phyloP scores from a whole-genome alignment of 2,113 vertebrate species.

The Cyanoderma ruficeps region DNA sequence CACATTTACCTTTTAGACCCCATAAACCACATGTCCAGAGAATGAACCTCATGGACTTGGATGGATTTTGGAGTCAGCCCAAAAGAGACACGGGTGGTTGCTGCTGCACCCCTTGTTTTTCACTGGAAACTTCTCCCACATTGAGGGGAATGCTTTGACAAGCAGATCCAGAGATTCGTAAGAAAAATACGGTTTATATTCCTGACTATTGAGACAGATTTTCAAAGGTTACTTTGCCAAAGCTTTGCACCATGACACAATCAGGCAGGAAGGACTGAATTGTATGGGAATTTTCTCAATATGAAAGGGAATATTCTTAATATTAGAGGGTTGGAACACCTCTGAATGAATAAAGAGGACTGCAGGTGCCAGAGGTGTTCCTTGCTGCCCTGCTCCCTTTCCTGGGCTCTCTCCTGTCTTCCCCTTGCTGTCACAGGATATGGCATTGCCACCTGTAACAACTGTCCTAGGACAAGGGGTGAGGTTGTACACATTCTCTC shows the following conservation, averaged over 20 bases:
- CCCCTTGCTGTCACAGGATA: background rate
- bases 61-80: background rate
- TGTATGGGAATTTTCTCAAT: background rate
- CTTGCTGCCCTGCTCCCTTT: background rate
- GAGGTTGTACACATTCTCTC: background rate
- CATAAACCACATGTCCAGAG: background rate
- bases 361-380: background rate
- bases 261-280: background rate
- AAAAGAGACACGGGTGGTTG: background rate
- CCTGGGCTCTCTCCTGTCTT: background rate
- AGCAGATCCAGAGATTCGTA: background rate
- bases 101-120: background rate
- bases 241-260: background rate
- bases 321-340: background rate
- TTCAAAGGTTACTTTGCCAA: background rate
- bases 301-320: background rate
- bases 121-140: background rate
- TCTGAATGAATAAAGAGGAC: background rate
- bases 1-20: background rate
- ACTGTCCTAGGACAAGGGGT: background rate
- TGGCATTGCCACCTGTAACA: background rate
- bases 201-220: background rate
- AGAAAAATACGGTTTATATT: background rate
- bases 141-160: background rate
- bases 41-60: background rate